Base-by-base conservation (phyloP, 2,888 invertebrate genomes). In the Callinectes sapidus region DNA sequence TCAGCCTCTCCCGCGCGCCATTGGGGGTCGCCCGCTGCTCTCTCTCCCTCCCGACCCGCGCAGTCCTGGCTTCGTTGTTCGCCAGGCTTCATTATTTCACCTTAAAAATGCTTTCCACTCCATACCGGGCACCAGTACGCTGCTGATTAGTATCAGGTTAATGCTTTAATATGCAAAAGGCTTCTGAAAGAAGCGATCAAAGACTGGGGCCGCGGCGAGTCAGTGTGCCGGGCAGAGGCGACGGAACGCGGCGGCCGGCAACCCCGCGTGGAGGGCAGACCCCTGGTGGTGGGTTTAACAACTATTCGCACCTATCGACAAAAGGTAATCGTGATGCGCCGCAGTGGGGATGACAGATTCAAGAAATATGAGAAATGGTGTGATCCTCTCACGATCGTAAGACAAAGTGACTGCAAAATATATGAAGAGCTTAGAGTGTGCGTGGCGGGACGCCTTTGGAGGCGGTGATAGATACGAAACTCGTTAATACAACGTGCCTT, bases 261-360 rank as follows among this genome's bases (percentile, higher is more conserved):
- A 77, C 92, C 92, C 92, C 92, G 90, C 87, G 90, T 66, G 92
- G 87, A 61, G 71, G 87, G 90, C 90, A 87, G 92, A 87, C 92
- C 92, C 92, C 92, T 92, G 92, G 90, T 92, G 92, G 92, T 92
- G 92, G 92, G 92, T 92, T 92, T 92, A 92, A 92, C 92, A 92
- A 92, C 92, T 92, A 92, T 92, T 92, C 92, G 92, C 92, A 92
- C 92, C 92, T 92, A 92, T 92, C 92, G 92, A 92, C 92, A 92
- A 92, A 92, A 92, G 92, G 66, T 92, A 92, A 92, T 92, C 92
- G 92, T 90, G 92, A 92, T 90, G 92, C 92, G 90, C 92, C 92
- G 90, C 92, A 86, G 92, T 90, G 90, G 92, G 92, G 92, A 90
- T 92, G 92, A 92, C 92, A 90, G 92, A 92, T 90, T 90, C 90